A percentile compares a stretch with the other conserved stretches of the same genome.
These are phyloP conservation scores for Ochropleura leucogaster DNA, from an alignment of 2,888 invertebrate genomes.

Conservation along the genomic window DNA sequence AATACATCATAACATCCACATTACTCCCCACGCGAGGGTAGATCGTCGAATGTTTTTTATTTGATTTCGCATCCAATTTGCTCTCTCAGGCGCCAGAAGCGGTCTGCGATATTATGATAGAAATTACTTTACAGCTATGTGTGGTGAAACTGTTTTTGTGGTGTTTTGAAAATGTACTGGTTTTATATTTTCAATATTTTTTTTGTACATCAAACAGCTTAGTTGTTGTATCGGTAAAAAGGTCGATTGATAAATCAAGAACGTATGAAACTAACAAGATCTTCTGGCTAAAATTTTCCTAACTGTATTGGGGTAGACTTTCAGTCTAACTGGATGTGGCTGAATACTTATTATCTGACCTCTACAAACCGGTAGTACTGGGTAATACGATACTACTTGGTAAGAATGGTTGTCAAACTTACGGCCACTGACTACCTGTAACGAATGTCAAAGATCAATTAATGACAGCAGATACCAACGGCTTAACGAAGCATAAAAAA, in stretches of 20 bases:
- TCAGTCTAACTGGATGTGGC: background rate
- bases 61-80: slow-evolving; percentile 88
- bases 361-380: background rate
- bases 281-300: background rate
- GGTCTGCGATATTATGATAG: slow-evolving; percentile 74
- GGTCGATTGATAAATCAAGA: background rate
- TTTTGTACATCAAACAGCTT: background rate
- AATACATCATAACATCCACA: slow-evolving; percentile 66
- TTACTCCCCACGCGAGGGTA: slow-evolving; percentile 71
- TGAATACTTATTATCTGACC: background rate
- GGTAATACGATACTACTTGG: background rate
- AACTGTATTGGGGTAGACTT: background rate
- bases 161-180: background rate
- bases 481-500: background rate
- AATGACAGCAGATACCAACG: background rate
- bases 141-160: slow-evolving; percentile 16
- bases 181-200: background rate
- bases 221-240: background rate
- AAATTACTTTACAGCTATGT: slow-evolving; percentile 57
- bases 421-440: background rate
- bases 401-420: background rate
- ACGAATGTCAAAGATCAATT: background rate
- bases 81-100: slow-evolving; percentile 80
- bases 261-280: background rate
- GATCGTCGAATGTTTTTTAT: slow-evolving; percentile 85